These are phyloP conservation scores for Tricholauxania praeusta DNA, from an alignment of 2,888 invertebrate genomes.

Conservation along the genomic window DNA sequence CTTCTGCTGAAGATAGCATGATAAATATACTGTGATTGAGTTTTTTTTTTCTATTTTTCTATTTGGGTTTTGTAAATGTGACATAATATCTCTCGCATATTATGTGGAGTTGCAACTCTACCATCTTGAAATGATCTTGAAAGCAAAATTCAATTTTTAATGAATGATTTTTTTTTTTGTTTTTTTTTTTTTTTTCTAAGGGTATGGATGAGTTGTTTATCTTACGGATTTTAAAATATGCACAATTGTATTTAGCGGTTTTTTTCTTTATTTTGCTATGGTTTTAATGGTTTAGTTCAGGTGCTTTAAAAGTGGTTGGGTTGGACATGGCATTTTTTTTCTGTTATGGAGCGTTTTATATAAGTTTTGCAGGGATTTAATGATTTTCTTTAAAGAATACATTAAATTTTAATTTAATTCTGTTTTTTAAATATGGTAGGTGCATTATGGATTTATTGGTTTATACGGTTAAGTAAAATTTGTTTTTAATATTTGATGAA, in stretches of 20 bases:
- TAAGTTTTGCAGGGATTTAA: too few relatives aligned
- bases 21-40: too few relatives aligned
- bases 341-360: too few relatives aligned
- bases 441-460: too few relatives aligned
- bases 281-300: neutral
- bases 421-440: too few relatives aligned
- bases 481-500: too few relatives aligned
- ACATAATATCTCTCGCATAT: slow-evolving; percentile 64
- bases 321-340: too few relatives aligned
- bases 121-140: slow-evolving; percentile 55
- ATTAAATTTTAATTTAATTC: too few relatives aligned
- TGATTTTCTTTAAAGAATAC: too few relatives aligned
- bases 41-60: slow-evolving; percentile 3
- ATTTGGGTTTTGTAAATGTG: slow-evolving; percentile 43
- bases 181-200: neutral
- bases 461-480: too few relatives aligned
- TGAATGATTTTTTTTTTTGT: slow-evolving; percentile 30
- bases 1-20: too few relatives aligned
- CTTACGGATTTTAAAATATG: neutral
- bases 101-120: slow-evolving; percentile 67
- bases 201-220: neutral
- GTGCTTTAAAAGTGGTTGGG: too few relatives aligned
- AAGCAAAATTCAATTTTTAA: slow-evolving; percentile 39
- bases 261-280: neutral
- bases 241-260: neutral